phyloP scores from a whole-genome alignment of 2,888 invertebrate species.

The Harpagoxenus sublaevis region DNA sequence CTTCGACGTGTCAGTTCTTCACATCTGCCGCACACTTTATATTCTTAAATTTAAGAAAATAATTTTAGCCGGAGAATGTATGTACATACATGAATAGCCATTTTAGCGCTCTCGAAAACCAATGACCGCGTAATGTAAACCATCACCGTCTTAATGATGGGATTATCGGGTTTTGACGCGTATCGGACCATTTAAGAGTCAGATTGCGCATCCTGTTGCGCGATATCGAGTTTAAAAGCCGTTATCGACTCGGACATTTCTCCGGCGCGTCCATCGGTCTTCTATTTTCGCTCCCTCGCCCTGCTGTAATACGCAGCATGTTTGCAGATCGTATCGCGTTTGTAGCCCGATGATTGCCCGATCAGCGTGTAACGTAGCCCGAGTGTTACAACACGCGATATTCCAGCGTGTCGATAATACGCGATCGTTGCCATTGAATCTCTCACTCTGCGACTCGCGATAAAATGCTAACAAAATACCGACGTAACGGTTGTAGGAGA shows the following conservation, averaged over 20 bases:
- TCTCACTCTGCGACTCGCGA: not conserved
- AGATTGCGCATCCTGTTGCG: slow-evolving; percentile 8
- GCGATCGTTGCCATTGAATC: slow-evolving; percentile 5
- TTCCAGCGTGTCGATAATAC: slow-evolving; percentile 14
- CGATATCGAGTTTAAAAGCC: slow-evolving; percentile 28
- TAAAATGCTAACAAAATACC: not conserved
- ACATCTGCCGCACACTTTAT: not conserved
- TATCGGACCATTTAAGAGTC: slow-evolving; percentile 36
- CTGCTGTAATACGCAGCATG: not conserved
- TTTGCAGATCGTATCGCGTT: slow-evolving; percentile 38
- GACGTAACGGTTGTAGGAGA: too few relatives aligned
- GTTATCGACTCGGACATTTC: slow-evolving; percentile 21
- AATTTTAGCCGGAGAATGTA: not conserved
- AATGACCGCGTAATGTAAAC: not conserved
- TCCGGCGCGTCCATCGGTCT: slow-evolving; percentile 3
- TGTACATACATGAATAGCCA: not conserved
- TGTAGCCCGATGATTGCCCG: slow-evolving; percentile 28
- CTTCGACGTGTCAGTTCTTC: slow-evolving; percentile 12
- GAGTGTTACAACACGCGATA: not conserved
- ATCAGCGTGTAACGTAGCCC: slow-evolving; percentile 11
- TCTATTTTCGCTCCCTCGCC: not conserved
- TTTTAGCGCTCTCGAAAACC: not conserved
- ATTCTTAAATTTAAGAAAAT: slow-evolving; percentile 17
- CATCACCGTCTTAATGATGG: slow-evolving; percentile 17
- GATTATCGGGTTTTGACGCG: not conserved